Percentiles rank a stretch among this genome's conserved stretches.
phyloP scores from a whole-genome alignment of 2,113 vertebrate genomes.

The Labeo rohita region DNA sequence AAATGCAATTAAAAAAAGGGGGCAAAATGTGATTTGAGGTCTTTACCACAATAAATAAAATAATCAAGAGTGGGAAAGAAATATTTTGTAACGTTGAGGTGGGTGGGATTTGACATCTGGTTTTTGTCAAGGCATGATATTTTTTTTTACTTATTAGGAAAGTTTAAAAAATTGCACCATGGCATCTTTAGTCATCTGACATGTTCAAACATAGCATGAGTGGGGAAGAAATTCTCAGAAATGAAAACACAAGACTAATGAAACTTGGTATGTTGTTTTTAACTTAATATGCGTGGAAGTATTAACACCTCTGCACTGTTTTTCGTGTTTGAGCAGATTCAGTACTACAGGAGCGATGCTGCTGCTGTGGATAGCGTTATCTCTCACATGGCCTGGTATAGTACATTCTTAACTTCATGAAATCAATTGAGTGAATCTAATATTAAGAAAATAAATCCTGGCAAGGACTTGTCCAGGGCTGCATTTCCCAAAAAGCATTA shows the following conservation, averaged over 20 bases:
- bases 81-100: background rate
- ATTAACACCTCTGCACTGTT: background rate
- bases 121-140: background rate
- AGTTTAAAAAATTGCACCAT: background rate
- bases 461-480: background rate
- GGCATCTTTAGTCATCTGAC: background rate
- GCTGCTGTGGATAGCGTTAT: slow-evolving; percentile 60
- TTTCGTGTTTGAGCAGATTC: slow-evolving; percentile 4
- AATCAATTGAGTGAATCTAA: background rate
- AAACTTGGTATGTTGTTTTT: background rate
- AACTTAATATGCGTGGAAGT: background rate
- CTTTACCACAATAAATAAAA: background rate
- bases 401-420: background rate
- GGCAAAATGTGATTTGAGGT: background rate
- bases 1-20: background rate
- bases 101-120: background rate
- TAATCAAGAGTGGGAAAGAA: background rate
- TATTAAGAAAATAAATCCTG: background rate
- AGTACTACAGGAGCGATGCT: slow-evolving; percentile 62
- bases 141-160: background rate
- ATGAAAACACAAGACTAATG: background rate
- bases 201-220: background rate
- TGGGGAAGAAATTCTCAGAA: background rate
- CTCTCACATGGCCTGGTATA: slow-evolving; percentile 69
- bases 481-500: background rate